Conservation (phyloP, 2,113 vertebrate genomes). For the Pyxicephalus adspersus region DNA sequence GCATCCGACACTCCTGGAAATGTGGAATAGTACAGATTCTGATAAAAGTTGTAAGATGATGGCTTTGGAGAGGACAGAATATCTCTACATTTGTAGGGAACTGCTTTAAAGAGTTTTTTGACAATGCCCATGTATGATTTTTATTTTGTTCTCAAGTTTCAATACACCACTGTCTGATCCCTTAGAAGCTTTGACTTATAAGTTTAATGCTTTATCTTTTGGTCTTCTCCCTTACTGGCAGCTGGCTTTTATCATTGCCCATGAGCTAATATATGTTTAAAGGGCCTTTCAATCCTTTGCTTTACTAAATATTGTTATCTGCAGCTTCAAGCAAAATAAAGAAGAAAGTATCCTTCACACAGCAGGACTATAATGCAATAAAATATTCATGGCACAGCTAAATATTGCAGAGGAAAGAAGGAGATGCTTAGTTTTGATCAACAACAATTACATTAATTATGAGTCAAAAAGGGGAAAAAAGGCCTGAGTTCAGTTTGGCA, state of each 20-base stretch:
- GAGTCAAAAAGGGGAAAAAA: too few relatives aligned
- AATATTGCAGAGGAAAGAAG: constrained; percentile 3
- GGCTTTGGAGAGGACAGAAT: too few relatives aligned
- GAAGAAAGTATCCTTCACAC: background rate
- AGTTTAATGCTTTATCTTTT: constrained; percentile 9
- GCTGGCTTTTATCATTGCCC: constrained; percentile 26
- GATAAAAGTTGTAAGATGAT: too few relatives aligned
- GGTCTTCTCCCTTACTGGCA: background rate
- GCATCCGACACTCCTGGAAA: too few relatives aligned
- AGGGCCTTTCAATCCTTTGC: constrained; percentile 18
- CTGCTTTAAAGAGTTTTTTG: too few relatives aligned
- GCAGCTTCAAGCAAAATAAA: constrained; percentile 18
- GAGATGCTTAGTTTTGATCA: too few relatives aligned
- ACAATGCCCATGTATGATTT: too few relatives aligned
- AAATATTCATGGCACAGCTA: constrained; percentile 9
- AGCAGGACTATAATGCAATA: background rate
- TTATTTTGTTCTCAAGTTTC: background rate
- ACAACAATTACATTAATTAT: too few relatives aligned
- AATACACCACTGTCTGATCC: constrained; percentile 10
- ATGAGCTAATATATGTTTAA: constrained; percentile 38
- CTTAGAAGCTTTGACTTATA: background rate
- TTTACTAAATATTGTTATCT: constrained; percentile 44
- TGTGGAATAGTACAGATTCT: too few relatives aligned
- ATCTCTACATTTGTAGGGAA: too few relatives aligned
- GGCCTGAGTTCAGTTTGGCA: too few relatives aligned